A percentile compares a stretch with the other conserved stretches of the same genome.
Conservation (phyloP, 2,888 invertebrate genomes). For the Uloborus plumipes region DNA sequence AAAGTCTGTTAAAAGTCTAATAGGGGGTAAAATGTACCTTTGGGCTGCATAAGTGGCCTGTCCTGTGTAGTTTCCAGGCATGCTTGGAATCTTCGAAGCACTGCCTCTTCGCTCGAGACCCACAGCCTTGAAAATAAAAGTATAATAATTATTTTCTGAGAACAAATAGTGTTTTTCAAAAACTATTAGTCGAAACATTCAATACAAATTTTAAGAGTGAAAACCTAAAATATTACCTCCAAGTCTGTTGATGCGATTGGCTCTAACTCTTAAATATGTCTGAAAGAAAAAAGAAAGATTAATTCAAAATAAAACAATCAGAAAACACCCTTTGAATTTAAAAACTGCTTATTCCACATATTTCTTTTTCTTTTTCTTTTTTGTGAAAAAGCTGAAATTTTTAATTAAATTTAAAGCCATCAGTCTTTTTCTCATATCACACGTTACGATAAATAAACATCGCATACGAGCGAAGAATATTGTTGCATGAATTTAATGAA, state of each 20-base stretch:
- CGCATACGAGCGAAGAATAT: too few species aligned
- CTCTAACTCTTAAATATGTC: conserved; percentile 59
- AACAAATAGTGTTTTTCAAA: background rate
- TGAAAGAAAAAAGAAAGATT: conserved; percentile 25
- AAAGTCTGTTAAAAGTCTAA: background rate
- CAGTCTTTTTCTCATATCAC: too few species aligned
- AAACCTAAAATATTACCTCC: conserved; percentile 36
- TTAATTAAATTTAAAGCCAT: too few species aligned
- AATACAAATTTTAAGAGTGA: background rate
- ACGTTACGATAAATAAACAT: too few species aligned
- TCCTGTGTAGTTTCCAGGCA: conserved; percentile 45
- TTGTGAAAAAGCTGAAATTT: too few species aligned
- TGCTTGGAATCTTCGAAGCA: conserved; percentile 39
- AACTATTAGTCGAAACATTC: background rate
- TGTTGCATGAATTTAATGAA: too few species aligned
- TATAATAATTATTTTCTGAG: background rate
- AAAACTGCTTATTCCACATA: too few species aligned
- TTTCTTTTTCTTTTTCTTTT: too few species aligned
- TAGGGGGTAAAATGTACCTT: conserved; percentile 21
- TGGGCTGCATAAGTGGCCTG: conserved; percentile 39
- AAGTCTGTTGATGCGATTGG: conserved; percentile 51
- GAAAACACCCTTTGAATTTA: too few species aligned
- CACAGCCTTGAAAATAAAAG: conserved; percentile 13
- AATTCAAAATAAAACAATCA: background rate
- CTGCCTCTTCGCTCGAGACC: conserved; percentile 24